Evolutionary conservation across 2,797 vertebrate genomes (phyloP).

Genomic region (Sebastes variabilis): DNA sequence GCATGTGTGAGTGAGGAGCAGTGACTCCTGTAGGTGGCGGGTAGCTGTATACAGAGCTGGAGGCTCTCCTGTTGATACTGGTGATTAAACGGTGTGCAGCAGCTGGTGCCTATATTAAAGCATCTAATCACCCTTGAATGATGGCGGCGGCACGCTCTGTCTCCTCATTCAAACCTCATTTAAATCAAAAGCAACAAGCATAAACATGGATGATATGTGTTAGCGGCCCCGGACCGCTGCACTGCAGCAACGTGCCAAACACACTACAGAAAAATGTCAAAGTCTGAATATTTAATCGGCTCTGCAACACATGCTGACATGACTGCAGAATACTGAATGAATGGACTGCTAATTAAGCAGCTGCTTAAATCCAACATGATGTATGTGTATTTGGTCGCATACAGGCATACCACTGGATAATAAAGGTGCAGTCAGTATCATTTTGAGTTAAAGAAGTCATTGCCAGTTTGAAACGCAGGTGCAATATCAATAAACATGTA

Average conservation of each 20-base stretch:
- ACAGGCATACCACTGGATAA: not conserved
- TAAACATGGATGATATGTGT: conserved; percentile 52
- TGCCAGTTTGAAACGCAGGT: not conserved
- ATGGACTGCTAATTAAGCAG: conserved; percentile 48
- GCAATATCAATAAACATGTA: not conserved
- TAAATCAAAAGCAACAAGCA: conserved; percentile 60
- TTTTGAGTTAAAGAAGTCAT: not conserved
- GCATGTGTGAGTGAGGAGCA: not conserved
- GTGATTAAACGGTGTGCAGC: conserved; percentile 67
- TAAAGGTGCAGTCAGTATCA: not conserved
- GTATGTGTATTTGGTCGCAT: conserved; percentile 8
- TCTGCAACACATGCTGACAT: conserved; percentile 45
- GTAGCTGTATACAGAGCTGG: conserved; percentile 13
- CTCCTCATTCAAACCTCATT: conserved; percentile 58
- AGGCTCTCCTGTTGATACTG: conserved; percentile 34
- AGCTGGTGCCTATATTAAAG: conserved; percentile 74
- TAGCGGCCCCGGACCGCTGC: conserved; percentile 23
- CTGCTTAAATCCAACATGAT: conserved; percentile 26
- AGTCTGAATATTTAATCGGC: conserved; percentile 55
- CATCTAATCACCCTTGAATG: conserved; percentile 72
- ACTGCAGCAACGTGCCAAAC: conserved; percentile 42
- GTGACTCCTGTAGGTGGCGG: conserved; percentile 27
- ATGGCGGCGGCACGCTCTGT: conserved; percentile 37
- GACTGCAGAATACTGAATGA: conserved; percentile 33
- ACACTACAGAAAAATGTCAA: conserved; percentile 61